Percentiles rank a stretch among this genome's conserved stretches.
Conservation (phyloP, 2,888 invertebrate species). For the Strigamia transsilvanica region DNA sequence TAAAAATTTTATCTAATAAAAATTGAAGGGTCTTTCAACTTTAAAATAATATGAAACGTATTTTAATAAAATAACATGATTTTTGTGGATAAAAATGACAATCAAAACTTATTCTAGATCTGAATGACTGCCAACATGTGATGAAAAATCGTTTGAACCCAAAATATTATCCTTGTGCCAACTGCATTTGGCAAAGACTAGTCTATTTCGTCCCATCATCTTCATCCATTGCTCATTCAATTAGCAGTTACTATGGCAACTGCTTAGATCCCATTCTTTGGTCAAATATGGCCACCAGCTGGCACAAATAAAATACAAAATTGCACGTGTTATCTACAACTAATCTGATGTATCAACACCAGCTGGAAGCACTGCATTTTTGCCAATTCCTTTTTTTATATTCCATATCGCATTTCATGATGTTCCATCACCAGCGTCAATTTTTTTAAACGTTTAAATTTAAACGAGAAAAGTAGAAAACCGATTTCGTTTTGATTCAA, state of each 20-base stretch:
- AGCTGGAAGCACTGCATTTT: slow-evolving; percentile 25
- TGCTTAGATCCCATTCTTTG: slow-evolving; percentile 33
- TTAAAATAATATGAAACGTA: too few species aligned
- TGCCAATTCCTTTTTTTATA: slow-evolving; percentile 9
- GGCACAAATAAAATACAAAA: slow-evolving; percentile 47
- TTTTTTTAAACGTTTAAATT: background rate
- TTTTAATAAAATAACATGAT: too few species aligned
- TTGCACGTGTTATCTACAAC: slow-evolving; percentile 33
- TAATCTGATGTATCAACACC: slow-evolving; percentile 43
- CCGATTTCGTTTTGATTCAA: background rate
- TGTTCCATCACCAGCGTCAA: background rate
- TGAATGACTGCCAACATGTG: slow-evolving; percentile 1
- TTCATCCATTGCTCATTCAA: slow-evolving; percentile 46
- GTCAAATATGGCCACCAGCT: slow-evolving; percentile 39
- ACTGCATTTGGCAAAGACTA: slow-evolving; percentile 42
- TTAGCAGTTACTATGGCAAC: slow-evolving; percentile 44
- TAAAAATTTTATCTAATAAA: too few species aligned
- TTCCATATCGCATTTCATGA: background rate
- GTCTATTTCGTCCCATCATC: slow-evolving; percentile 39
- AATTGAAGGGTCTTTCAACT: too few species aligned
- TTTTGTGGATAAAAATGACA: background rate
- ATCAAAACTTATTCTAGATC: background rate
- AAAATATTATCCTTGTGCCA: background rate
- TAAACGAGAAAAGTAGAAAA: background rate
- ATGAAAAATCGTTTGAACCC: slow-evolving; percentile 24